These are phyloP conservation scores for Gymnorhina tibicen DNA, from an alignment of 2,113 vertebrate species.

Conservation along the genomic window DNA sequence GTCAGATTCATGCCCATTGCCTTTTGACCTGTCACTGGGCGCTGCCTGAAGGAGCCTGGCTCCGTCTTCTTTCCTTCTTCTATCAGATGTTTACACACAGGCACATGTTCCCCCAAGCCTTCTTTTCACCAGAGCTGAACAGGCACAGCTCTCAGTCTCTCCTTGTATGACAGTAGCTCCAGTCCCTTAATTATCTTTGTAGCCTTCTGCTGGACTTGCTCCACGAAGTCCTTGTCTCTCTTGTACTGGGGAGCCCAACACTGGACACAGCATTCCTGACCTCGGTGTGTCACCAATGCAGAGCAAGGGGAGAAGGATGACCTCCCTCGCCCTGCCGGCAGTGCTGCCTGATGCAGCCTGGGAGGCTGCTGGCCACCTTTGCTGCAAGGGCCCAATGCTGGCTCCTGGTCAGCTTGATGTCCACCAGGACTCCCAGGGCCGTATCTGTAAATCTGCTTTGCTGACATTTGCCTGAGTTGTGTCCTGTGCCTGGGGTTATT, in stretches of 20 bases:
- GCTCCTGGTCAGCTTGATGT: neutral
- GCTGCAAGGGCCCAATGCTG: neutral
- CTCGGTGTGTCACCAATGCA: neutral
- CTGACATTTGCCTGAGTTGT: accelerated
- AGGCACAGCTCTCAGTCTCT: neutral
- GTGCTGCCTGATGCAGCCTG: neutral
- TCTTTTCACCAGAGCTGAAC: neutral
- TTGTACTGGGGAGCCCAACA: neutral
- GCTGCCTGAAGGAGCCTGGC: neutral
- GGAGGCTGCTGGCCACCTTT: neutral
- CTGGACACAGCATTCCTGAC: neutral
- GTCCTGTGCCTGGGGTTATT: neutral
- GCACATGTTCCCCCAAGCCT: neutral
- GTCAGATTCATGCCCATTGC: neutral
- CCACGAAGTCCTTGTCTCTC: neutral
- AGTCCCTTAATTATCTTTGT: neutral
- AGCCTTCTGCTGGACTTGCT: neutral
- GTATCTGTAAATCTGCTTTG: neutral
- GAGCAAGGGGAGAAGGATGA: neutral
- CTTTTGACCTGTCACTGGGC: neutral
- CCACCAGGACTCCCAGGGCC: neutral
- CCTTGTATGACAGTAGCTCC: neutral
- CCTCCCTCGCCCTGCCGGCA: neutral
- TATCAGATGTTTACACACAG: neutral
- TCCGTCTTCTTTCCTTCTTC: neutral